Base-by-base conservation (phyloP, 2,888 invertebrate species). In the Microchrysa polita region DNA sequence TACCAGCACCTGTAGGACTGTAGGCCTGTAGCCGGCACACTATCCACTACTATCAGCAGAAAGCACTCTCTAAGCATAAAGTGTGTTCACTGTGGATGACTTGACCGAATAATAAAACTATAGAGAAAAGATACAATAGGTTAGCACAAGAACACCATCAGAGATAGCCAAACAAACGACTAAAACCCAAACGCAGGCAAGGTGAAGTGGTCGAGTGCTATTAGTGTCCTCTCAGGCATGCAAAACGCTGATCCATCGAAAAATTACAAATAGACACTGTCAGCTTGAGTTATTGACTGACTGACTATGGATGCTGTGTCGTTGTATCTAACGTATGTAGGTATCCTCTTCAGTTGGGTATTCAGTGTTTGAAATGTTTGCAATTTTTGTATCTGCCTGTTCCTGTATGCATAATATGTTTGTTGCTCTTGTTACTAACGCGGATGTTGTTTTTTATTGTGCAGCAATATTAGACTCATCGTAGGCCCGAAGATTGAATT, bases 251-350 rank as follows among this genome's bases (percentile, higher is more conserved):
- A 74, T 69, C 69, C 74, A 71, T 74, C 74, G 74, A 74, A 74
- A 74, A 71, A 74, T 74, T 74, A 74, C 74, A 74, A 74, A 74
- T 74, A 69, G 74, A 72, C 74, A 72, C 74, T 74, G 74, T 74
- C 74, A 65, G 59, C 72, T 74, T 74, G 74, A 74, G 71, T 74
- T 74, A 74, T 74, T 74, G 74, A 72, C 69, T 42, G 71, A 57
- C 55, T 67, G 44, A 57, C 55, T 67, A 20, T 67, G 52, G 23
- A n/a, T 52, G 23, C 67, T 16, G 10, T 34, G 61, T 61, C 34
- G n/a, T n/a, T n/a, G n/a, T n/a, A n/a, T n/a, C n/a, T n/a, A n/a
- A n/a, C n/a, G n/a, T n/a, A n/a, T n/a, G n/a, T n/a, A n/a, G n/a
- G n/a, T n/a, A n/a, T n/a, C 40, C 27, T 34, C 27, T 34, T 34